Conservation (phyloP, 2,797 vertebrate species). For the Gadopsis bispinosus region DNA sequence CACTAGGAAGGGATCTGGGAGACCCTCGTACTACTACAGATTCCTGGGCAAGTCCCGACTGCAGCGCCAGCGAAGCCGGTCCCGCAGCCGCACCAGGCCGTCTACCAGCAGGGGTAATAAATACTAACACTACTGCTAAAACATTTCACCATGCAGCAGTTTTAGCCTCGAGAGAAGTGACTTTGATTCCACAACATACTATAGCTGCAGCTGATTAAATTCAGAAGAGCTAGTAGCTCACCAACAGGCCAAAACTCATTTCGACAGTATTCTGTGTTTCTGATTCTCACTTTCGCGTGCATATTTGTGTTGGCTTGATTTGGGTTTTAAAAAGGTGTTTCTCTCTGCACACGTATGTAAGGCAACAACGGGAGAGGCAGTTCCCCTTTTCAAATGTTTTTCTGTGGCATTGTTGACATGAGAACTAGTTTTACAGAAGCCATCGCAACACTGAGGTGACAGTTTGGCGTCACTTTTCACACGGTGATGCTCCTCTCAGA, state of each 20-base stretch:
- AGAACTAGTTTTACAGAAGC: conserved; percentile 1
- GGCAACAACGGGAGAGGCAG: neutral
- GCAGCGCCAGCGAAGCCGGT: conserved; percentile 96
- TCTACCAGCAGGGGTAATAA: conserved; percentile 90
- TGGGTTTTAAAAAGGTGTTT: neutral
- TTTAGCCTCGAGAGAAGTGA: neutral
- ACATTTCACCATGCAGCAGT: conserved; percentile 37
- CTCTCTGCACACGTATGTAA: neutral
- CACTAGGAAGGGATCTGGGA: conserved; percentile 93
- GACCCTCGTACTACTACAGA: conserved; percentile 97
- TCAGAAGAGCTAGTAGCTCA: neutral
- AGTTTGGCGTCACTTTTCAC: conserved; percentile 64
- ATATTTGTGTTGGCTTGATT: neutral
- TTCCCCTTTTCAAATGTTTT: conserved; percentile 6
- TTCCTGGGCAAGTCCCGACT: conserved; percentile 95
- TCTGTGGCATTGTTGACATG: conserved; percentile 1
- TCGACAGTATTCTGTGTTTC: neutral
- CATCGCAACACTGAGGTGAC: conserved; percentile 41
- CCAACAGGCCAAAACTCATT: neutral
- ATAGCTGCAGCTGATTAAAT: neutral
- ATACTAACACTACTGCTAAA: conserved; percentile 41
- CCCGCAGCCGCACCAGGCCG: conserved; percentile 93
- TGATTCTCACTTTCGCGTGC: conserved; percentile 5
- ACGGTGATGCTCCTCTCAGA: conserved; percentile 41
- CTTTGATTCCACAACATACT: neutral